These are phyloP conservation scores for Leucophenga varia DNA, from an alignment of 1,140 invertebrate genomes.

Conservation along the genomic window DNA sequence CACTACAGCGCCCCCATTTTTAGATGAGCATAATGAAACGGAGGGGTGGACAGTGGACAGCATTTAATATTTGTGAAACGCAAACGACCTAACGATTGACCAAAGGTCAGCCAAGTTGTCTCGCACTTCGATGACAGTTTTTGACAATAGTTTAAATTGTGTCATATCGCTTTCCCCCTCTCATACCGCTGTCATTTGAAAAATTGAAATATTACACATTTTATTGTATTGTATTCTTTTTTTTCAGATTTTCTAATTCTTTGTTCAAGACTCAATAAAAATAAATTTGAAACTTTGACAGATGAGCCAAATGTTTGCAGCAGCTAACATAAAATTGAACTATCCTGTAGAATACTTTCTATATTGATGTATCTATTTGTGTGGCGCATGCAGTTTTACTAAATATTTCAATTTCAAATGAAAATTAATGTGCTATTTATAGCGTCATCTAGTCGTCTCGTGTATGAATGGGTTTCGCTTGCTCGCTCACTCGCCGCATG, in stretches of 20 bases:
- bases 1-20: slow-evolving; percentile 34
- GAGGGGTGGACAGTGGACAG: slow-evolving; percentile 17
- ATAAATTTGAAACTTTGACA: slow-evolving; percentile 13
- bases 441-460: no score
- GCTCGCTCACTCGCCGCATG: no score
- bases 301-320: slow-evolving; percentile 25
- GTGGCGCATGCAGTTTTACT: no score
- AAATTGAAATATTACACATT: slow-evolving; percentile 53
- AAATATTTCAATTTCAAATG: slow-evolving; percentile 5
- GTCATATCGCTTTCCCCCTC: slow-evolving; percentile 20
- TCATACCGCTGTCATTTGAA: slow-evolving; percentile 13
- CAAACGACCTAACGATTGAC: slow-evolving; percentile 15
- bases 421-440: slow-evolving; percentile 31
- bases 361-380: no score
- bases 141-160: slow-evolving; percentile 45
- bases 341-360: slow-evolving; percentile 29
- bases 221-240: slow-evolving; percentile 25
- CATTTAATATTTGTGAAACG: no score
- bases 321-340: no score
- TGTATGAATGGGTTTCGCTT: no score
- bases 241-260: slow-evolving; percentile 9
- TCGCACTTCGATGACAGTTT: no score
- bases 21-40: slow-evolving; percentile 28
- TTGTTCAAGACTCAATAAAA: background rate
- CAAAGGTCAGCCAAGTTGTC: slow-evolving; percentile 43